Percentiles rank a stretch among this genome's conserved stretches.
phyloP scores from a whole-genome alignment of 2,888 invertebrate genomes.

The Subacronicta megacephala region DNA sequence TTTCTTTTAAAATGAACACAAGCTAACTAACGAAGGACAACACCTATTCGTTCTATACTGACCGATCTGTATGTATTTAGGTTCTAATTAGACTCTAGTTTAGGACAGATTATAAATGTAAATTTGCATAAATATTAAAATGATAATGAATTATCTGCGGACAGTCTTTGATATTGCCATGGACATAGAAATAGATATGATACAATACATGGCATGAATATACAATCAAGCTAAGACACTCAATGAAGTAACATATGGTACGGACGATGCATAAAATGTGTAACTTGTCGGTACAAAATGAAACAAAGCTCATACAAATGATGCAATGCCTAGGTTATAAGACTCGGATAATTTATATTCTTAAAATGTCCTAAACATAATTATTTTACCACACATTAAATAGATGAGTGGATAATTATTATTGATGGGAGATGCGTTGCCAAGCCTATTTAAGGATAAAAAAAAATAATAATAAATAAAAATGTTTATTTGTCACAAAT shows the following conservation, averaged over 20 bases:
- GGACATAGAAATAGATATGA: conserved; percentile 35
- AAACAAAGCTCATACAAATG: conserved; percentile 2
- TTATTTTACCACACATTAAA: no score
- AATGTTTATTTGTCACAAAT: no score
- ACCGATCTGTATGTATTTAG: conserved; percentile 38
- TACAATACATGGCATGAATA: conserved; percentile 32
- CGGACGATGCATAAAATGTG: conserved; percentile 21
- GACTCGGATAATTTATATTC: no score
- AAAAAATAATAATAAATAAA: no score
- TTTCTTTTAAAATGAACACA: not conserved
- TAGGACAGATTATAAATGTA: conserved; percentile 44
- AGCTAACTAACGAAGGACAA: conserved; percentile 21
- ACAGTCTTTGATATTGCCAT: conserved; percentile 30
- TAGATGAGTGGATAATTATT: no score
- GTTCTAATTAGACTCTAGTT: conserved; percentile 45
- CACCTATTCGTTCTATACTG: conserved; percentile 16
- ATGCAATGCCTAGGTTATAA: no score
- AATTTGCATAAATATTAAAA: conserved; percentile 56
- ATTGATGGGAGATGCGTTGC: no score
- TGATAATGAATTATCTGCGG: conserved; percentile 60
- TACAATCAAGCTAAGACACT: conserved; percentile 32
- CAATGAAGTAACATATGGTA: conserved; percentile 49
- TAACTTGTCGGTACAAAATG: conserved; percentile 20
- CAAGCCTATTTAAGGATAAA: no score
- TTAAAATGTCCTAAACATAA: no score